Conservation (phyloP, 2,797 vertebrate species). For the Knipowitschia caucasica region DNA sequence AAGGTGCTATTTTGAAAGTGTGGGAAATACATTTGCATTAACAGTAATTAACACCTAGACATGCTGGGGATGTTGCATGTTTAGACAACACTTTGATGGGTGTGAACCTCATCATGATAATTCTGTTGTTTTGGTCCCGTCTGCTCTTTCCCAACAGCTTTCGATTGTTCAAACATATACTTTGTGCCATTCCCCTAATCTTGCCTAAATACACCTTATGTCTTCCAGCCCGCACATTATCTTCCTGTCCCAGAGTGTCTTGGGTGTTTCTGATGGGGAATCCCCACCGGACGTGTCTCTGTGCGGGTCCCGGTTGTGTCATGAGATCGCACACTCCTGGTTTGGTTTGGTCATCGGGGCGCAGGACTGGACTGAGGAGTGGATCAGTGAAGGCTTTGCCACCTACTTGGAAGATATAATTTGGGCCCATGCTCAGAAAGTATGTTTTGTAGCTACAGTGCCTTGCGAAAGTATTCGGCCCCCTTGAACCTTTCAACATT, state of each 20-base stretch:
- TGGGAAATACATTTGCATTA: conserved; percentile 20
- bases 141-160: conserved; percentile 11
- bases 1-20: conserved; percentile 26
- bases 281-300: conserved; percentile 67
- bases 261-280: conserved; percentile 38
- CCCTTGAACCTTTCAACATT: no score
- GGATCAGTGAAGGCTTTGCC: conserved; percentile 97
- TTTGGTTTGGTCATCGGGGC: conserved; percentile 94
- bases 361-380: conserved; percentile 95
- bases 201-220: conserved; percentile 31
- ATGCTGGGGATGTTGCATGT: conserved; percentile 48
- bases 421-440: conserved; percentile 87
- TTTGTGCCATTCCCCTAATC: conserved; percentile 4
- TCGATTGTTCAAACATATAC: conserved; percentile 14
- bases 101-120: conserved; percentile 49
- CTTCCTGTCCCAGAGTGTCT: conserved; percentile 89
- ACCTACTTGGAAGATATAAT: conserved; percentile 92
- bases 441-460: conserved; percentile 48
- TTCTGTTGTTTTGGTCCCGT: conserved; percentile 23
- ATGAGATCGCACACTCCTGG: conserved; percentile 96
- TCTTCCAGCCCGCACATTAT: conserved; percentile 89
- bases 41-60: conserved; percentile 21
- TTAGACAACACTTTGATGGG: conserved; percentile 55
- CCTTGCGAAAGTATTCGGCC: no score
- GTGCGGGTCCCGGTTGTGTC: conserved; percentile 89